phyloP scores from a whole-genome alignment of 2,797 vertebrate genomes.

The Myotis findleyi region DNA sequence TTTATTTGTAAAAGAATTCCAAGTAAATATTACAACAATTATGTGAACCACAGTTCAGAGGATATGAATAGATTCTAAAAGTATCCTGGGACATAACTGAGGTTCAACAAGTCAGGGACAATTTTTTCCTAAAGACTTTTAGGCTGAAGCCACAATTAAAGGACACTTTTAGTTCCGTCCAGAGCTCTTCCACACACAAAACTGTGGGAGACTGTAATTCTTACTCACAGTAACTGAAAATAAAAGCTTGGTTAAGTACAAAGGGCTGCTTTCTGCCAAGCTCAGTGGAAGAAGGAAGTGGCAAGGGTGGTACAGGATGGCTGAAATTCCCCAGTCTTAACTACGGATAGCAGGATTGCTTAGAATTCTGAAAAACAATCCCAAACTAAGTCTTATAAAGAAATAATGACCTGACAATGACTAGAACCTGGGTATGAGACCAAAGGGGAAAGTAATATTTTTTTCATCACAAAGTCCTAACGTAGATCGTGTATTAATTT shows the following conservation, averaged over 20 bases:
- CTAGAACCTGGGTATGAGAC: background rate
- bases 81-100: conserved; percentile 77
- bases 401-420: conserved; percentile 21
- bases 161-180: conserved; percentile 78
- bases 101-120: conserved; percentile 78
- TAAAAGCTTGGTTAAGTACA: conserved; percentile 83
- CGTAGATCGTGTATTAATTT: background rate
- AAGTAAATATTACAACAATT: conserved; percentile 62
- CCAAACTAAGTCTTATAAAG: conserved; percentile 64
- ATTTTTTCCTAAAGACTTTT: conserved; percentile 78
- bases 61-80: conserved; percentile 82
- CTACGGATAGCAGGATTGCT: conserved; percentile 72
- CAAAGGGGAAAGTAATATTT: background rate
- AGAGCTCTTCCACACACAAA: conserved; percentile 70
- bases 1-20: conserved; percentile 62
- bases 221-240: conserved; percentile 82
- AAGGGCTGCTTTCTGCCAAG: conserved; percentile 79
- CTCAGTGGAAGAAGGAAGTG: conserved; percentile 80
- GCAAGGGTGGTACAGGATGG: conserved; percentile 78
- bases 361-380: conserved; percentile 71
- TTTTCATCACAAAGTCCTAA: background rate
- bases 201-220: conserved; percentile 81
- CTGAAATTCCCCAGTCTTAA: conserved; percentile 73
- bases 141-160: conserved; percentile 85
- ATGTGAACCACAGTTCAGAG: conserved; percentile 55